Evolutionary conservation across 2,113 vertebrate species (phyloP).

Genomic region (Ginglymostoma cirratum): DNA sequence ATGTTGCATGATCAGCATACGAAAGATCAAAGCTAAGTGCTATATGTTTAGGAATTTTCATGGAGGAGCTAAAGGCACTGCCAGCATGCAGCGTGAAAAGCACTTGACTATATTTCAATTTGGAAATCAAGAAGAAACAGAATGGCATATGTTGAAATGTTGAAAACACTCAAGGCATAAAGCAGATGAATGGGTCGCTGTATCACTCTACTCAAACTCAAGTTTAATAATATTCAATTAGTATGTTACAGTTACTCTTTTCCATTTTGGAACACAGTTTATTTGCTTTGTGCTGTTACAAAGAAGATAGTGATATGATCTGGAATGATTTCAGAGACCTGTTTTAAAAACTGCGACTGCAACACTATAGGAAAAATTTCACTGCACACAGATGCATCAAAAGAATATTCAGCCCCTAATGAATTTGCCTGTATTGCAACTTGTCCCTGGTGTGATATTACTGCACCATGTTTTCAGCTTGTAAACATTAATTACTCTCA

Average conservation of each 20-base stretch:
- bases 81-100: not conserved
- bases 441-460: not conserved
- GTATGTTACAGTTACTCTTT: not conserved
- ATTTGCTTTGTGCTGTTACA: not conserved
- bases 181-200: not conserved
- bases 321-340: not conserved
- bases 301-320: not conserved
- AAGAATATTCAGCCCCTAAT: not conserved
- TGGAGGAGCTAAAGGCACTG: not conserved
- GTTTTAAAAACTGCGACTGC: not conserved
- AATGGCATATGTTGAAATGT: not conserved
- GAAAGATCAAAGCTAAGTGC: not conserved
- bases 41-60: not conserved
- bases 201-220: not conserved
- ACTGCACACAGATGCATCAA: not conserved
- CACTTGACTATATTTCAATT: not conserved
- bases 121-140: not conserved
- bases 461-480: not conserved
- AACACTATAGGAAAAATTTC: not conserved
- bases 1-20: not conserved
- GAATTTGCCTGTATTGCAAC: not conserved
- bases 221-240: not conserved
- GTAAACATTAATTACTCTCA: not conserved
- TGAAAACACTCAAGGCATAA: not conserved
- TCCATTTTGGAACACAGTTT: not conserved